These are phyloP conservation scores for Pedionomus torquatus DNA, from an alignment of 2,113 vertebrate genomes.

Conservation along the genomic window DNA sequence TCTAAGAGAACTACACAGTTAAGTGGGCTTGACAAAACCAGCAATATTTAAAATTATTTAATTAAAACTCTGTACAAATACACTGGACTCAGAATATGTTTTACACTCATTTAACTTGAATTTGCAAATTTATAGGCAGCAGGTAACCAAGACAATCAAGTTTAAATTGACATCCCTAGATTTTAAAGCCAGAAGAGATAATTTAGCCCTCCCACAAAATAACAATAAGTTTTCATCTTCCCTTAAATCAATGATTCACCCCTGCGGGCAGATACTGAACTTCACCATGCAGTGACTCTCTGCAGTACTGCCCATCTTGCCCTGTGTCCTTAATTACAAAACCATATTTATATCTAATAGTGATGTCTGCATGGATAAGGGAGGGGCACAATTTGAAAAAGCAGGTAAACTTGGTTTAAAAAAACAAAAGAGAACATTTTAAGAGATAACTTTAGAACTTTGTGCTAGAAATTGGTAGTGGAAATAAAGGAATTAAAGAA, in stretches of 20 bases:
- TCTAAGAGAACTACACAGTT: not conserved
- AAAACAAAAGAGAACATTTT: not conserved
- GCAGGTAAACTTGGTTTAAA: not conserved
- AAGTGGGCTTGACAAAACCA: not conserved
- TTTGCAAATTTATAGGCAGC: slow-evolving; percentile 1
- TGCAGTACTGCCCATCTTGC: not conserved
- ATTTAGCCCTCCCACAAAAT: slow-evolving; percentile 1
- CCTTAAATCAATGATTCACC: slow-evolving; percentile 8
- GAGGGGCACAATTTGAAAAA: not conserved
- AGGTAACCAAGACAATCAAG: not conserved
- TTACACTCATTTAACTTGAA: not conserved
- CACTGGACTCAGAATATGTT: not conserved
- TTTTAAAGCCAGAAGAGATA: slow-evolving; percentile 6
- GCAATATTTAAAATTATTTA: not conserved
- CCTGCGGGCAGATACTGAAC: not conserved
- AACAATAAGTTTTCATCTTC: slow-evolving; percentile 23
- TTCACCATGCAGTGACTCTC: not conserved
- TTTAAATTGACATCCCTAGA: slow-evolving; percentile 7
- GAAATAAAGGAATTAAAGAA: not conserved
- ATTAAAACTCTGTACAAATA: not conserved
- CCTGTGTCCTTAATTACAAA: not conserved
- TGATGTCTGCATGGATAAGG: not conserved
- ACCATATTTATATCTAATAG: not conserved
- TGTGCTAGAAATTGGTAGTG: not conserved
- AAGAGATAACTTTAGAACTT: not conserved